Evolutionary conservation across 2,888 invertebrate genomes (phyloP).

Genomic region (Meliscaeva auricollis): DNA sequence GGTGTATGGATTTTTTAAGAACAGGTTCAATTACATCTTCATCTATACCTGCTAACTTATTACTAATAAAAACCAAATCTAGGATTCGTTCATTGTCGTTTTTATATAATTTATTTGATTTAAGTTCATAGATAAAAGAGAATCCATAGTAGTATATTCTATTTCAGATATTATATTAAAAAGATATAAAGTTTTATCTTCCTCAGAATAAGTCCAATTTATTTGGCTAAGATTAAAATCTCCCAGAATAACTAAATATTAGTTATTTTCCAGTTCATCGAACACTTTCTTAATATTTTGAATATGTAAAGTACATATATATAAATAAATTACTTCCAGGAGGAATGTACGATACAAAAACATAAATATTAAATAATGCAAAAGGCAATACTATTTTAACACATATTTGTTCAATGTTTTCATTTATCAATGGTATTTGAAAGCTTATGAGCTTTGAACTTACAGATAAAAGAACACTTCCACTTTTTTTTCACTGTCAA

Average conservation of each 20-base stretch:
- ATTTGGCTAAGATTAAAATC: neutral
- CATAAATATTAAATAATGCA: slow-evolving; percentile 1
- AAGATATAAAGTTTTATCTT: neutral
- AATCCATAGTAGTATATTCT: neutral
- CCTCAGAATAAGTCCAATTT: neutral
- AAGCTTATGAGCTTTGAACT: slow-evolving; percentile 3
- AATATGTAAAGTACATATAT: neutral
- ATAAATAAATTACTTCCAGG: neutral
- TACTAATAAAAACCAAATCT: neutral
- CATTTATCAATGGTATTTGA: neutral
- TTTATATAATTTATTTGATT: neutral
- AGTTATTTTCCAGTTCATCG: neutral
- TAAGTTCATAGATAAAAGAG: slow-evolving; percentile 1
- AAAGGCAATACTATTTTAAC: slow-evolving; percentile 6
- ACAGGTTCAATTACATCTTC: slow-evolving; percentile 10
- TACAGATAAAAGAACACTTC: slow-evolving; percentile 1
- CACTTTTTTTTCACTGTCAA: neutral
- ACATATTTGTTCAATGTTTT: slow-evolving; percentile 5
- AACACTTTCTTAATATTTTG: slow-evolving; percentile 5
- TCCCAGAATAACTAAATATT: neutral
- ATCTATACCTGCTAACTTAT: neutral
- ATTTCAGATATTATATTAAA: neutral
- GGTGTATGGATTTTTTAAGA: slow-evolving; percentile 2
- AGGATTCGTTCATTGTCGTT: neutral
- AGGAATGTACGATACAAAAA: slow-evolving; percentile 9